Percentiles rank a stretch among this genome's conserved stretches.
Conservation (phyloP, 2,113 vertebrate genomes). For the Phaethornis superciliosus region DNA sequence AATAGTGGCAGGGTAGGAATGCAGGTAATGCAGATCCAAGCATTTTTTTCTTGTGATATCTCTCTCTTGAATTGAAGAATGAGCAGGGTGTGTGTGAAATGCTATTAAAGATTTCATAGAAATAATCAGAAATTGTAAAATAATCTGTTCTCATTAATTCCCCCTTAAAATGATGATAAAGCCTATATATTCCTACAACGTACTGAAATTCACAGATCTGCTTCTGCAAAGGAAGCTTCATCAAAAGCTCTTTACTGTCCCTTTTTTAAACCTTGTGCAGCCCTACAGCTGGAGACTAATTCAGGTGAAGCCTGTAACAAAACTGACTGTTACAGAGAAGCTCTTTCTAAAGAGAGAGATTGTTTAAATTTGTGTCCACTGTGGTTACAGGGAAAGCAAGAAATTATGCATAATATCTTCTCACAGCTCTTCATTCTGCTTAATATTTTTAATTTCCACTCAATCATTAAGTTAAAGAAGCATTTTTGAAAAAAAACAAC, state of each 20-base stretch:
- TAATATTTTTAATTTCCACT: neutral
- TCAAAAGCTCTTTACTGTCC: neutral
- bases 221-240: neutral
- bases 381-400: neutral
- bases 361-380: rapidly evolving
- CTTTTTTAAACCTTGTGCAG: neutral
- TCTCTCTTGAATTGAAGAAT: neutral
- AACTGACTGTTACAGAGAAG: neutral
- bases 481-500: neutral
- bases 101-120: neutral
- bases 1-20: neutral
- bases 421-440: neutral
- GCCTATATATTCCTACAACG: neutral
- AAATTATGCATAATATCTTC: neutral
- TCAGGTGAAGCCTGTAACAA: neutral
- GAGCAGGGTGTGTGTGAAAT: neutral
- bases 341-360: neutral
- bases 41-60: neutral
- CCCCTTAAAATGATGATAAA: neutral
- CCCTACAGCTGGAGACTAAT: neutral
- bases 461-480: neutral
- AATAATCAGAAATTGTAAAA: neutral
- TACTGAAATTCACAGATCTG: neutral
- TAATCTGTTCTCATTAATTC: neutral
- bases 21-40: neutral